phyloP scores from a whole-genome alignment of 1,140 invertebrate species.

The Scaptomyza montana region DNA sequence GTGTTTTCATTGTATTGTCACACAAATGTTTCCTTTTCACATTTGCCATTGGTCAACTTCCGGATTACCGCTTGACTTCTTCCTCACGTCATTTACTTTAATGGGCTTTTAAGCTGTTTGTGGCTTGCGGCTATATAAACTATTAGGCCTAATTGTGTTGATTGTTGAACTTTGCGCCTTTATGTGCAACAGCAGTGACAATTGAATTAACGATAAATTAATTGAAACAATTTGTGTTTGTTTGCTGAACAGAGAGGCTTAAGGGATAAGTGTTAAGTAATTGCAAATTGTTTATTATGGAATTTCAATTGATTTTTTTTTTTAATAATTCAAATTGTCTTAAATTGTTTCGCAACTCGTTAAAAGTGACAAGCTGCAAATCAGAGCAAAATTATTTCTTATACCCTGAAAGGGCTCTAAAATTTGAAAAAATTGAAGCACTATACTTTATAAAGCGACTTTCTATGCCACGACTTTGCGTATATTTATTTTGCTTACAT shows the following conservation, averaged over 20 bases:
- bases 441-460: too few relatives aligned
- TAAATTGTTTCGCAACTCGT: too few relatives aligned
- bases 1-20: conserved; percentile 47
- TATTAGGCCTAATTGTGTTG: conserved; percentile 66
- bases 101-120: conserved; percentile 59
- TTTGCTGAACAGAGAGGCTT: not conserved
- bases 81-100: conserved; percentile 33
- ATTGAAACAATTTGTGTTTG: conserved; percentile 41
- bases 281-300: not conserved
- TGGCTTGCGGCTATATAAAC: conserved; percentile 52
- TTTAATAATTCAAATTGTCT: too few relatives aligned
- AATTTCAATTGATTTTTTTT: too few relatives aligned
- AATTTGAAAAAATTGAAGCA: too few relatives aligned
- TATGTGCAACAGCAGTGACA: conserved; percentile 32
- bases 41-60: conserved; percentile 2
- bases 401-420: too few relatives aligned
- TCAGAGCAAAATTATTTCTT: too few relatives aligned
- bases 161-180: conserved; percentile 35
- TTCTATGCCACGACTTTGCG: too few relatives aligned
- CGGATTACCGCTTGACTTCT: conserved; percentile 1
- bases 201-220: conserved; percentile 65
- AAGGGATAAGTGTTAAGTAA: not conserved
- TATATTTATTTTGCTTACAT: too few relatives aligned
- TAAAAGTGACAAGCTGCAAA: too few relatives aligned
- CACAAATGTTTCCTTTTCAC: conserved; percentile 47